These are phyloP conservation scores for Automeris io DNA, from an alignment of 2,888 invertebrate species.

Conservation along the genomic window DNA sequence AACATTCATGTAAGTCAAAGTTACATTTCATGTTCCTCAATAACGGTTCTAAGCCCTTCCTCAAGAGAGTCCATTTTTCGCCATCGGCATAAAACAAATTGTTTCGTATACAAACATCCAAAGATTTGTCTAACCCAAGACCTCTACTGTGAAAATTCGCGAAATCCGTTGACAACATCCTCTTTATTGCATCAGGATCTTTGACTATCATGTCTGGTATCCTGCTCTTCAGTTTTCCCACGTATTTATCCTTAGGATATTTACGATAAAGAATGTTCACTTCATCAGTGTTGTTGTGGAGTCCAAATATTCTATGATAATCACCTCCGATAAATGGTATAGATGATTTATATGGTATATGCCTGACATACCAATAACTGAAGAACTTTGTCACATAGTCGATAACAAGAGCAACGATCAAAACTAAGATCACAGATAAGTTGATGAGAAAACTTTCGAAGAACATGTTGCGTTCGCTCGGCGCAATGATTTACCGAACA, in stretches of 20 bases:
- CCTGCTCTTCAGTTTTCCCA: conserved; percentile 59
- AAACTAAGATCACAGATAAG: conserved; percentile 36
- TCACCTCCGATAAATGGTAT: conserved; percentile 63
- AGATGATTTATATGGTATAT: conserved; percentile 53
- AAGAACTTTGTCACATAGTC: conserved; percentile 70
- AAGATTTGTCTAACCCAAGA: conserved; percentile 68
- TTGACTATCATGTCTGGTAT: conserved; percentile 66
- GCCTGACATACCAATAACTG: conserved; percentile 68
- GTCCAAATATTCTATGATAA: conserved; percentile 52
- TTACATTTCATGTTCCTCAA: conserved; percentile 44
- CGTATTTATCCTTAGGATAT: conserved; percentile 51
- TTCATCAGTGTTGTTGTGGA: conserved; percentile 54
- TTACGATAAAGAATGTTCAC: conserved; percentile 45
- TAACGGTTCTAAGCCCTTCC: conserved; percentile 51
- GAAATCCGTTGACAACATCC: conserved; percentile 65
- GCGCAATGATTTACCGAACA: conserved; percentile 37
- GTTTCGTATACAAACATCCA: conserved; percentile 74
- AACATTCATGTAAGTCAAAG: conserved; percentile 62
- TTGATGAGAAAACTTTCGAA: conserved; percentile 68
- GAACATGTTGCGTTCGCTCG: conserved; percentile 63
- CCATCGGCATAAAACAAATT: conserved; percentile 71
- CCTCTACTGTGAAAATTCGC: conserved; percentile 69
- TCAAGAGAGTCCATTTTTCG: conserved; percentile 65
- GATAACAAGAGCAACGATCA: conserved; percentile 52
- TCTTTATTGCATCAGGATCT: conserved; percentile 60